Percentiles rank a stretch among this genome's conserved stretches.
These are phyloP conservation scores for Anastrepha obliqua DNA, from an alignment of 1,140 invertebrate species.

Conservation along the genomic window DNA sequence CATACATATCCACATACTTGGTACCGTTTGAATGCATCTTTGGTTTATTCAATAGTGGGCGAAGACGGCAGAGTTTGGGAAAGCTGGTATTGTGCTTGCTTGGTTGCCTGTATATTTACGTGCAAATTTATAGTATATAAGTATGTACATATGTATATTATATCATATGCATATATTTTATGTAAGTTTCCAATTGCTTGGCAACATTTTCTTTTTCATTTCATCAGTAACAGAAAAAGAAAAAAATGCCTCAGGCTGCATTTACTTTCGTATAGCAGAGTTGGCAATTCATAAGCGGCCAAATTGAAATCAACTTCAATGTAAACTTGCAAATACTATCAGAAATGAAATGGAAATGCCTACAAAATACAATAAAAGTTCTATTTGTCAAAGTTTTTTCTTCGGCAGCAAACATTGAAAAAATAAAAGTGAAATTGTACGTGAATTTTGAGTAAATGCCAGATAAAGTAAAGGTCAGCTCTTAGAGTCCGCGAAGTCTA, in stretches of 20 bases:
- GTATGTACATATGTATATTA: neutral
- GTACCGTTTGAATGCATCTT: too few species aligned
- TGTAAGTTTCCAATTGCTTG: neutral
- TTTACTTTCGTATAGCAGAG: neutral
- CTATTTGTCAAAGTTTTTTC: neutral
- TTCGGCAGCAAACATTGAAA: neutral
- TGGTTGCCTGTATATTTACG: too few species aligned
- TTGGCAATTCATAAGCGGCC: neutral
- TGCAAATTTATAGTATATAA: neutral
- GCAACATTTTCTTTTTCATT: neutral
- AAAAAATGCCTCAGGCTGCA: neutral
- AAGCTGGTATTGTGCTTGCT: too few species aligned
- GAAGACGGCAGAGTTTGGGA: too few species aligned
- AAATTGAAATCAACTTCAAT: neutral
- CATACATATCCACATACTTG: too few species aligned
- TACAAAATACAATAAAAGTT: neutral
- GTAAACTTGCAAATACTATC: neutral
- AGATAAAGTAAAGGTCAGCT: too few species aligned
- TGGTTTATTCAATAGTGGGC: too few species aligned
- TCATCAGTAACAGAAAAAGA: too few species aligned
- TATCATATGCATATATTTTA: neutral
- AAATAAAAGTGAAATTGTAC: neutral
- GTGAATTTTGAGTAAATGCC: neutral
- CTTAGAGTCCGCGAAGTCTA: too few species aligned
- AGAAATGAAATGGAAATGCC: slow-evolving; percentile 12